These are phyloP conservation scores for Poecilus cupreus DNA, from an alignment of 2,888 invertebrate species.

Conservation along the genomic window DNA sequence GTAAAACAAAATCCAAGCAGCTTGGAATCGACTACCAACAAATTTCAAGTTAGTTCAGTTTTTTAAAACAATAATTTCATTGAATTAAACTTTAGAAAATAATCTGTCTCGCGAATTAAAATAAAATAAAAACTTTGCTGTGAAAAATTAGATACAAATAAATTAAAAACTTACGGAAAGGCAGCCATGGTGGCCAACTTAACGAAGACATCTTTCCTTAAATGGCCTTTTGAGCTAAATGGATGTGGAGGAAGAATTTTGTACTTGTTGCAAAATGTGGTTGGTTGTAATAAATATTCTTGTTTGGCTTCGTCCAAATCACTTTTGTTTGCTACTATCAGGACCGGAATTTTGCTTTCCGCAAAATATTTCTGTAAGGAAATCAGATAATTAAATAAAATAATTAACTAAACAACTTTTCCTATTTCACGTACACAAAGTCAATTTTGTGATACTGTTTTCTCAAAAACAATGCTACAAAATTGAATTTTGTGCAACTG, in stretches of 20 bases:
- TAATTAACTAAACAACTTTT: not conserved
- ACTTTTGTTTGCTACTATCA: slow-evolving; percentile 94
- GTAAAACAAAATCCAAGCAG: slow-evolving; percentile 97
- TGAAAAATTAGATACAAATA: not conserved
- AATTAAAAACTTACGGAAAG: slow-evolving; percentile 90
- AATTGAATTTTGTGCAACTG: too few relatives aligned
- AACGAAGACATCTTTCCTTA: slow-evolving; percentile 90
- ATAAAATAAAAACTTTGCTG: not conserved
- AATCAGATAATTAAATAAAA: too few relatives aligned
- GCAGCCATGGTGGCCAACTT: slow-evolving; percentile 99
- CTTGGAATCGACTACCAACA: slow-evolving; percentile 91
- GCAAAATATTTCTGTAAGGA: slow-evolving; percentile 90
- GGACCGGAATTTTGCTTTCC: slow-evolving; percentile 92
- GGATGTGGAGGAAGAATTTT: slow-evolving; percentile 93
- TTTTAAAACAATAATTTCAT: not conserved
- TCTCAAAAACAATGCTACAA: too few relatives aligned
- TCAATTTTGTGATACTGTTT: too few relatives aligned
- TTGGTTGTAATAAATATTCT: slow-evolving; percentile 94
- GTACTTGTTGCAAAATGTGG: slow-evolving; percentile 94
- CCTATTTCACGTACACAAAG: too few relatives aligned
- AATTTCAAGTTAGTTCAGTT: slow-evolving; percentile 64
- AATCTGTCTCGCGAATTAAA: not conserved
- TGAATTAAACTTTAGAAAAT: not conserved
- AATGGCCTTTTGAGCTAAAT: slow-evolving; percentile 84
- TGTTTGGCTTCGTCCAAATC: slow-evolving; percentile 91